Conservation (phyloP, 2,797 vertebrate species). For the Alfaro cultratus region DNA sequence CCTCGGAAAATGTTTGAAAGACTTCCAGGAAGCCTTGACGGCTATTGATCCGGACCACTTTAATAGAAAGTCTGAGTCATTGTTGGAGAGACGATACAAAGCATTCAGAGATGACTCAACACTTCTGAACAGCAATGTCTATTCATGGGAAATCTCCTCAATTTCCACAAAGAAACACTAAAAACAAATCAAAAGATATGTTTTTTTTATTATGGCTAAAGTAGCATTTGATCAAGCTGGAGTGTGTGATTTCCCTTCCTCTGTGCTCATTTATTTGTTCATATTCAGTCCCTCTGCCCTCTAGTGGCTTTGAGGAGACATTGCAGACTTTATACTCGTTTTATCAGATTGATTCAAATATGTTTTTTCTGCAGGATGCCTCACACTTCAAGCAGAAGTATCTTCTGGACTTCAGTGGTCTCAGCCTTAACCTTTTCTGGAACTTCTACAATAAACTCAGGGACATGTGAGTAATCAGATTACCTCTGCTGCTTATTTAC, state of each 20-base stretch:
- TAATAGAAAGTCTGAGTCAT: not conserved
- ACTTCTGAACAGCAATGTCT: not conserved
- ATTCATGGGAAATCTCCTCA: not conserved
- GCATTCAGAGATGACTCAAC: not conserved
- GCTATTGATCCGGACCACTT: not conserved
- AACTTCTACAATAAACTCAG: constrained; percentile 93
- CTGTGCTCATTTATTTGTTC: not conserved
- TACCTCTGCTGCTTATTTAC: not conserved
- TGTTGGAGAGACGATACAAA: not conserved
- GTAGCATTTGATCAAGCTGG: not conserved
- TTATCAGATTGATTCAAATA: not conserved
- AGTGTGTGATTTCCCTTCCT: not conserved
- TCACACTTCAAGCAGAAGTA: constrained; percentile 89
- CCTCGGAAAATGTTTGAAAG: not conserved
- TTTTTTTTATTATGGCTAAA: not conserved
- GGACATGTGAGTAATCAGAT: constrained; percentile 86
- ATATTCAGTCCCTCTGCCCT: not conserved
- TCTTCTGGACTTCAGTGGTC: constrained; percentile 90
- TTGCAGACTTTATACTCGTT: not conserved
- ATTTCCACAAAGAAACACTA: not conserved
- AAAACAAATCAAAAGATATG: not conserved
- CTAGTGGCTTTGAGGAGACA: not conserved
- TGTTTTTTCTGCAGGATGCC: constrained; percentile 83
- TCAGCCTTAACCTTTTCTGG: constrained; percentile 92
- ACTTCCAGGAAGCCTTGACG: not conserved